These are phyloP conservation scores for Encarsia formosa DNA, from an alignment of 2,888 invertebrate species.

Conservation along the genomic window DNA sequence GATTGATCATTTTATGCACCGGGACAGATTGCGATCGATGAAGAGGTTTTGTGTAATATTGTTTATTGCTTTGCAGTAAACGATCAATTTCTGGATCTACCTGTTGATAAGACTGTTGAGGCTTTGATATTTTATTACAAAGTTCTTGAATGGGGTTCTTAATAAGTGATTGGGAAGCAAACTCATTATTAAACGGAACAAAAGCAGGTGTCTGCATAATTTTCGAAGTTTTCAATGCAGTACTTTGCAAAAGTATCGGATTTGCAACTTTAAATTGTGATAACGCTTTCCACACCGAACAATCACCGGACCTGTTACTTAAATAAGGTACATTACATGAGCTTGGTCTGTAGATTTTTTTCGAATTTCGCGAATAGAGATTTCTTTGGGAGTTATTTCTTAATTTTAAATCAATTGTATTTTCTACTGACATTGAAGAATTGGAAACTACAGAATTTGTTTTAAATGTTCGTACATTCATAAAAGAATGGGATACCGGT, in stretches of 20 bases:
- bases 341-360: conserved; percentile 44
- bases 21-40: conserved; percentile 78
- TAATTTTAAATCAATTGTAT: conserved; percentile 69
- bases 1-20: conserved; percentile 57
- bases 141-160: conserved; percentile 49
- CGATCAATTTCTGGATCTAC: conserved; percentile 59
- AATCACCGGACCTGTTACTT: conserved; percentile 38
- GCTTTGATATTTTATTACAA: conserved; percentile 42
- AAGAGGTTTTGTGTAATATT: conserved; percentile 49
- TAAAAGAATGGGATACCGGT: conserved; percentile 68
- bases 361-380: conserved; percentile 37
- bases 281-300: conserved; percentile 38
- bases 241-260: conserved; percentile 34
- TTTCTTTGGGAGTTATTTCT: conserved; percentile 58
- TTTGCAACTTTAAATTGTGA: conserved; percentile 29
- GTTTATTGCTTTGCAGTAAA: conserved; percentile 58
- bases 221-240: conserved; percentile 36
- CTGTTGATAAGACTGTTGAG: conserved; percentile 39
- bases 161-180: conserved; percentile 43
- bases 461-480: conserved; percentile 56
- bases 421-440: conserved; percentile 78
- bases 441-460: conserved; percentile 68
- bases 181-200: conserved; percentile 35
- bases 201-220: conserved; percentile 8
- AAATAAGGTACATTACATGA: conserved; percentile 46